Evolutionary conservation across 2,113 vertebrate genomes (phyloP), one percentile per base, ranked within the genome.

Genomic region (Hypomesus transpacificus): DNA sequence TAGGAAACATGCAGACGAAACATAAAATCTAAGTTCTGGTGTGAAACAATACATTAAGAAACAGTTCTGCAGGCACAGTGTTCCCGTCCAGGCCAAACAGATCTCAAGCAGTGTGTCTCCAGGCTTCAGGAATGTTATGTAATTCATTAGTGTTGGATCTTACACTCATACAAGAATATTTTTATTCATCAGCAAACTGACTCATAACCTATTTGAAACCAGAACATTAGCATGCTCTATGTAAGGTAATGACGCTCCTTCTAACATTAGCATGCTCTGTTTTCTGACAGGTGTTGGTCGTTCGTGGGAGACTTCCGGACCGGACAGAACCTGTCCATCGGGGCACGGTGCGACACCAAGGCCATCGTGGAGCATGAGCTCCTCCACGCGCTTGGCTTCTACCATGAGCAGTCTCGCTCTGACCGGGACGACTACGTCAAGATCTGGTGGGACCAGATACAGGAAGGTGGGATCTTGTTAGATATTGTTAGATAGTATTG

Each of bases 201-300:
- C 39, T 26, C 9, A 11, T 8, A 46, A 46, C 39, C 39, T 11
- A 11, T 13, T 0, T 46, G 31, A 13, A 9, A 46, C 9, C 39
- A 46, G n/a, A 54, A 54, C 14, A 54, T 18, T 14, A 54, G 18
- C 9, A 46, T 64, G 31, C 18, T n/a, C 9, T 31, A 21, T 22
- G 34, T 18, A 2, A 3, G 21, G 34, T 68, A 4, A 51, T 61
- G 31, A 58, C 46, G 24, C 51, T 66, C 62, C 53, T 6, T 39
- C 6, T 65, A 46, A 65, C 31, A 34, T 50, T 9, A n/a, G 39
- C 24, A 26, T 26, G 24, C 31, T 65, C 34, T 46, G 20, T 65
- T 3, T 3, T 59, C 21, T 71, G 14, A 74, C 72, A 97, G 96
- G 51, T 98, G 96, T 83, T 98, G 95, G 96, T 98, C 96, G 16